Evolutionary conservation across 2,888 invertebrate species (phyloP), one percentile per base, ranked within the genome.

Genomic region (Thecocarcelia acutangulata): DNA sequence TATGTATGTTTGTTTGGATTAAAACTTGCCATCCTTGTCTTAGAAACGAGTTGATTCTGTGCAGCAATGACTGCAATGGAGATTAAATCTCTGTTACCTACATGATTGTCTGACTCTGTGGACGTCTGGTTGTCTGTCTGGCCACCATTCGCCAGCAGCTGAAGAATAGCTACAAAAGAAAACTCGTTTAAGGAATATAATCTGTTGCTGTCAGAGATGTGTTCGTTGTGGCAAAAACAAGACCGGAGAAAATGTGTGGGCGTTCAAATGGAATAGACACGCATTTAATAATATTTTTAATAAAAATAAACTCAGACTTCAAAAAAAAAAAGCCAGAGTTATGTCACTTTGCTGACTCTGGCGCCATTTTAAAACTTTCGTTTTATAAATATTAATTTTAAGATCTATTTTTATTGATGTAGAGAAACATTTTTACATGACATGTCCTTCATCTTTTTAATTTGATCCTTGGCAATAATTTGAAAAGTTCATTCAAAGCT

Each of bases 211-310:
- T 56, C 81, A 77, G 24, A 56, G 66, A 77, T 77, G 68, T 5
- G 24, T 24, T 56, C 61, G 54, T 48, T 56, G 46, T 56, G 40
- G 58, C 64, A 58, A 17, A 58, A 5, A 70, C 44, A 61, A 76
- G 56, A 37, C 72, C 81, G 76, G 81, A 76, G 76, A 81, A 81
- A 77, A 68, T 77, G 76, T 54, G 81, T 81, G 72, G 81, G 81
- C 73, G 81, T 81, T 50, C n/a, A n/a, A 52, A 42, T 68, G 40
- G 76, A 59, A 70, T 37, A 68, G 59, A 76, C 68, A 68, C 68
- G 76, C 61, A 69, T 52, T 70, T 50, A 42, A 12, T 66, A 37
- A 9, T 21, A n/a, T 21, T 50, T 42, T n/a, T 2, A 28, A 15
- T 9, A 15, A 28, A 68, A 69, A 66, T 61, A 70, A 63, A 13